Conservation (phyloP, 1,140 invertebrate genomes). For the Bombyx mori region DNA sequence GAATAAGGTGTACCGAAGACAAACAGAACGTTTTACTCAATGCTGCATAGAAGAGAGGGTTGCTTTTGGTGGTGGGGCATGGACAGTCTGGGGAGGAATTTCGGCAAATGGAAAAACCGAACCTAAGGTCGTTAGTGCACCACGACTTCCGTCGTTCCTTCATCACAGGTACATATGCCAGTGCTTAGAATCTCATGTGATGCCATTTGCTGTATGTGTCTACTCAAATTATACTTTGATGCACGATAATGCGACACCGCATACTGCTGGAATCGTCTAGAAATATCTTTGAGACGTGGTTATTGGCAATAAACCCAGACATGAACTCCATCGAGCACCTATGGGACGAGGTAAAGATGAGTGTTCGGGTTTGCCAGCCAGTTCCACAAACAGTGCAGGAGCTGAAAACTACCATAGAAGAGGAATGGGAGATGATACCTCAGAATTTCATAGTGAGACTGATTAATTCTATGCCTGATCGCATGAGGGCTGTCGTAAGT, state of each 20-base stretch:
- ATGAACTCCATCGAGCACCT: conserved; percentile 13
- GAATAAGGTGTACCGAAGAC: conserved; percentile 9
- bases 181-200: no score
- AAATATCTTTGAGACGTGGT: conserved; percentile 14
- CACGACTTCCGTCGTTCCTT: no score
- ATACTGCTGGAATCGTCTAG: conserved; percentile 9
- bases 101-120: neutral
- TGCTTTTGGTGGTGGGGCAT: conserved; percentile 9
- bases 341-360: conserved; percentile 14
- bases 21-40: conserved; percentile 12
- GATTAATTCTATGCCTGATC: neutral
- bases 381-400: conserved; percentile 7
- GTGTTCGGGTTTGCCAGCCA: conserved; percentile 7
- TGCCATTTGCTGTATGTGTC: no score
- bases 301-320: conserved; percentile 8
- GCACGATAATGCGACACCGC: conserved; percentile 13
- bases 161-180: no score
- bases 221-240: no score
- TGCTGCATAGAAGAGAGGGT: conserved; percentile 16
- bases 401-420: conserved; percentile 11
- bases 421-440: conserved; percentile 14
- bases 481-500: conserved; percentile 17
- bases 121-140: no score
- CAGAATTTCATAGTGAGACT: no score
- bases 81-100: conserved; percentile 4